phyloP scores from a whole-genome alignment of 2,113 vertebrate species.

The Dipodomys stephensi region DNA sequence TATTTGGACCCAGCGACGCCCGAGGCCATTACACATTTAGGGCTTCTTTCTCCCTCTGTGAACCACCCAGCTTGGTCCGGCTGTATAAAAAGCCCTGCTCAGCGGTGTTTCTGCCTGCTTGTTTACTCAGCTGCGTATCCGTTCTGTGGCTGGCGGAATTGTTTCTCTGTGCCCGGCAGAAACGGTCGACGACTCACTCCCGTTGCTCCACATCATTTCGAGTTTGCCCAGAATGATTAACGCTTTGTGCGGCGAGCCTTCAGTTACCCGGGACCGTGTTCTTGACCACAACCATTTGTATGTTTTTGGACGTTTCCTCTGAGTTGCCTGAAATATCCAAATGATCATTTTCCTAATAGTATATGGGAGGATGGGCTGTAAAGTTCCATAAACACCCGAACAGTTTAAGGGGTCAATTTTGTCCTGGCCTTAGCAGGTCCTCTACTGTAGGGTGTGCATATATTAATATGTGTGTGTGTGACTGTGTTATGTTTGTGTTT shows the following conservation, averaged over 20 bases:
- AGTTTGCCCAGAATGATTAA: conserved; percentile 44
- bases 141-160: conserved; percentile 64
- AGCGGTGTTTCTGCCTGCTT: conserved; percentile 57
- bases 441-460: too few relatives aligned
- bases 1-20: conserved; percentile 75
- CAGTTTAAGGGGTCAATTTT: not conserved
- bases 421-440: not conserved
- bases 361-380: not conserved
- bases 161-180: conserved; percentile 56
- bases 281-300: not conserved
- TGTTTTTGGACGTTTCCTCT: conserved; percentile 26
- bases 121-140: conserved; percentile 79
- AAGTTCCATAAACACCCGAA: not conserved
- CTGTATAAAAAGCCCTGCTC: conserved; percentile 62
- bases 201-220: conserved; percentile 22
- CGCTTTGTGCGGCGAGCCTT: not conserved
- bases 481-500: not conserved
- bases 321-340: not conserved
- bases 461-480: not conserved
- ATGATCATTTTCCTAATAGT: not conserved
- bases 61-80: conserved; percentile 79
- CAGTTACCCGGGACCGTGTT: not conserved
- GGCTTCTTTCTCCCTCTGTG: conserved; percentile 73
- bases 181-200: conserved; percentile 25
- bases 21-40: conserved; percentile 80